A percentile compares a stretch with the other conserved stretches of the same genome.
Evolutionary conservation across 2,797 vertebrate genomes (phyloP).

Genomic region (Xyrichtys novacula): DNA sequence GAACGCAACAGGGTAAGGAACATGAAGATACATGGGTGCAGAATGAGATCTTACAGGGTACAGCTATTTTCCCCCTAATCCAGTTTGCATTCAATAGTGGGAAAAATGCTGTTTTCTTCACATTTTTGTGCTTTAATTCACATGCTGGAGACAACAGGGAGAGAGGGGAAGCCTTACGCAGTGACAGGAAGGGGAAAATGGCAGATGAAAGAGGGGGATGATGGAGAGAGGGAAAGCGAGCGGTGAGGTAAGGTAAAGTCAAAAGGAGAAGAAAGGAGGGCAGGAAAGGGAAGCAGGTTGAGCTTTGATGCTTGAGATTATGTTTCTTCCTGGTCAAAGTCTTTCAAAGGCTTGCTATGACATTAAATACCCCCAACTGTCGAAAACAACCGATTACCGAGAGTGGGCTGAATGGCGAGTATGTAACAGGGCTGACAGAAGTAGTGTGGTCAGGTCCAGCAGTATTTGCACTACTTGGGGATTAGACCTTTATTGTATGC

Average conservation of each 20-base stretch:
- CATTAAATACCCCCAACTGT: conserved; percentile 74
- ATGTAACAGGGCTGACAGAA: conserved; percentile 24
- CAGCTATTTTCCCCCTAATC: neutral
- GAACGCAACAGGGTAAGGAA: conserved; percentile 11
- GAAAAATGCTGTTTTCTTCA: conserved; percentile 17
- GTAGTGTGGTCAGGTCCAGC: conserved; percentile 23
- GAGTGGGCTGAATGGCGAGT: conserved; percentile 39
- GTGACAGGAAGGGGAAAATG: conserved; percentile 51
- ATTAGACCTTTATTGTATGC: conserved; percentile 51
- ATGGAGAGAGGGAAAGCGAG: conserved; percentile 46
- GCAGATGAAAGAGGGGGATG: conserved; percentile 63
- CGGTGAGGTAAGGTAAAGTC: conserved; percentile 41
- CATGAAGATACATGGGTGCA: neutral
- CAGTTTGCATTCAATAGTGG: conserved; percentile 5
- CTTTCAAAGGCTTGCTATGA: conserved; percentile 77
- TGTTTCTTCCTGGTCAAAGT: conserved; percentile 71
- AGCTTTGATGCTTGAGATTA: conserved; percentile 68
- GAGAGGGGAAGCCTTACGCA: conserved; percentile 49
- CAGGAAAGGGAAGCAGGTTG: conserved; percentile 75
- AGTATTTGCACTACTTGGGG: conserved; percentile 25
- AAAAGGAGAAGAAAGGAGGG: conserved; percentile 61
- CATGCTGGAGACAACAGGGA: conserved; percentile 37
- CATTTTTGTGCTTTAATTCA: conserved; percentile 46
- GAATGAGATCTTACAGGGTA: conserved; percentile 1
- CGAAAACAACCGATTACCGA: conserved; percentile 72